A percentile compares a stretch with the other conserved stretches of the same genome.
These are phyloP conservation scores for Unio pictorum DNA, from an alignment of 2,888 invertebrate genomes.

Conservation along the genomic window DNA sequence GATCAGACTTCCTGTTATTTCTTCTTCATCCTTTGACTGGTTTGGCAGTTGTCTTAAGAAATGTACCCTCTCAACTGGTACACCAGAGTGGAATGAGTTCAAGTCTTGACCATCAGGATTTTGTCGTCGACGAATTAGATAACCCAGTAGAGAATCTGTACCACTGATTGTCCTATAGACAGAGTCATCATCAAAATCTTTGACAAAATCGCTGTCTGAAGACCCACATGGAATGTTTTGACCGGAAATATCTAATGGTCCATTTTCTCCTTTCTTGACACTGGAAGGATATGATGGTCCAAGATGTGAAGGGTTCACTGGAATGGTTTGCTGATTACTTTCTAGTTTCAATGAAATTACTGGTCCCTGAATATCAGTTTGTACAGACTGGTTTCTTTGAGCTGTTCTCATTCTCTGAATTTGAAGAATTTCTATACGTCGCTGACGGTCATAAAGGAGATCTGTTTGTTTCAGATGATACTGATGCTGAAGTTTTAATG, in stretches of 20 bases:
- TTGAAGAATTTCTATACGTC: constrained; percentile 53
- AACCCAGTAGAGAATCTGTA: constrained; percentile 30
- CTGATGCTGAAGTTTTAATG: constrained; percentile 80
- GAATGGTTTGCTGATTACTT: background rate
- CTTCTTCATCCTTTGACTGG: background rate
- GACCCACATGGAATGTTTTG: too few species aligned
- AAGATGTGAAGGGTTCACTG: too few species aligned
- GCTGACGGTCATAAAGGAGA: constrained; percentile 51
- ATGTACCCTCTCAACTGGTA: constrained; percentile 33
- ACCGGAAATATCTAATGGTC: too few species aligned
- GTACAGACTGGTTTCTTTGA: constrained; percentile 25
- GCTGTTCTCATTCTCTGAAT: constrained; percentile 23
- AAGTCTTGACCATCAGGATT: constrained; percentile 19
- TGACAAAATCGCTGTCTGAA: too few species aligned
- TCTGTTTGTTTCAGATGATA: constrained; percentile 79
- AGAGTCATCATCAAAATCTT: constrained; percentile 19
- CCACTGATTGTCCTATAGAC: constrained; percentile 32
- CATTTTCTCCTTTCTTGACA: too few species aligned
- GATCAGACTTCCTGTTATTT: constrained; percentile 58
- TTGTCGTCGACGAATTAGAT: constrained; percentile 27
- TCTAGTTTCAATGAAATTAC: constrained; percentile 14
- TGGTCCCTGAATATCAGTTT: constrained; percentile 37
- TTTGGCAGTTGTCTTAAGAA: constrained; percentile 9
- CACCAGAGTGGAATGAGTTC: constrained; percentile 34
- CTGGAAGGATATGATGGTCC: too few species aligned